A percentile compares a stretch with the other conserved stretches of the same genome.
phyloP scores from a whole-genome alignment of 1,140 invertebrate species.

The Apis florea region DNA sequence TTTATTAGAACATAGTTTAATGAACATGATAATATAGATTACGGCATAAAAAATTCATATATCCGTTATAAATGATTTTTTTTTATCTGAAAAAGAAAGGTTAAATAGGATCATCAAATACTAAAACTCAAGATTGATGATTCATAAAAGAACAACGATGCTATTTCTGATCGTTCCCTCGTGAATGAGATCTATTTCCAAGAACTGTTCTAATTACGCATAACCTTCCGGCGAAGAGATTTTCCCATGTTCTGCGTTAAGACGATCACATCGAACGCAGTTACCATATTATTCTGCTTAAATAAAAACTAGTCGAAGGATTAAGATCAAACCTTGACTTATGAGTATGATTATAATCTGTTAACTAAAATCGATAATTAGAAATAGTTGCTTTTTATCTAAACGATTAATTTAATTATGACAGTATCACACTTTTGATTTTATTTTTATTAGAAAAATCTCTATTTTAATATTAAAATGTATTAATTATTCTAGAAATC shows the following conservation, averaged over 20 bases:
- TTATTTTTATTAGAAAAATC: too few species aligned
- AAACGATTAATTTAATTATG: not conserved
- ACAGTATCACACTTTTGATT: too few species aligned
- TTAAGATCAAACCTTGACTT: conserved; percentile 13
- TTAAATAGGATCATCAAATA: too few species aligned
- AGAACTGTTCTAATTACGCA: not conserved
- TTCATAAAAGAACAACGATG: too few species aligned
- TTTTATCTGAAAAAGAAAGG: too few species aligned
- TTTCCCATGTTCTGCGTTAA: not conserved
- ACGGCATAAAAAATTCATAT: too few species aligned
- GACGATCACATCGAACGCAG: not conserved
- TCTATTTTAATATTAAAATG: too few species aligned
- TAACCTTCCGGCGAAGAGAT: not conserved
- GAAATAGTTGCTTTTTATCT: not conserved
- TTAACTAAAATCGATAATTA: not conserved
- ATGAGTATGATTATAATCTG: conserved; percentile 31
- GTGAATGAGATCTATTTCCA: not conserved
- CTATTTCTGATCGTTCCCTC: too few species aligned
- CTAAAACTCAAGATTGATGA: too few species aligned
- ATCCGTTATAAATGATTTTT: not conserved
- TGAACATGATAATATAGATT: too few species aligned
- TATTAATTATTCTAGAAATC: too few species aligned
- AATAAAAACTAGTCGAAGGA: conserved; percentile 22
- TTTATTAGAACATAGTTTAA: too few species aligned
- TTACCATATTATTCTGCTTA: not conserved